Evolutionary conservation across 2,113 vertebrate genomes (phyloP), one percentile per base, ranked within the genome.

Genomic region (Equus przewalskii): DNA sequence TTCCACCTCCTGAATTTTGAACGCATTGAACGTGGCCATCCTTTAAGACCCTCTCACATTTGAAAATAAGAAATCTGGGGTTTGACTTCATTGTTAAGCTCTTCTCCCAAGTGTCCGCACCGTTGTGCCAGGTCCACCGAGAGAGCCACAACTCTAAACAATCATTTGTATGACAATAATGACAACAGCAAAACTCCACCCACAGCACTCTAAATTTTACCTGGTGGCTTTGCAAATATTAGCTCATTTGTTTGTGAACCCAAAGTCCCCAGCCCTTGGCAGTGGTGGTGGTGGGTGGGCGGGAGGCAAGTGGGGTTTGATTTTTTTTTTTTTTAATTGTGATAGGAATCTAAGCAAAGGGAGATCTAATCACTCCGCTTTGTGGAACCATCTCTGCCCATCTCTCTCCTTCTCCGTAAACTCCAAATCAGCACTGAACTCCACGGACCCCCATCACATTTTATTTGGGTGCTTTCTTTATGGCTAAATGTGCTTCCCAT

Each of bases 241-340:
- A 19, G 56, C 70, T 85, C 67, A 41, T 73, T 67, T 89, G 85
- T 92, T 96, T 98, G 93, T 98, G 95, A 98, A 96, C 95, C 78
- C 85, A 75, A 89, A 97, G 96, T 81, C 28, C 70, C 67, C 90
- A 90, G 82, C 89, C 41, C 84, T 91, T 72, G 70, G 96, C 7
- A 6, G 2, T 62, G 94, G 70, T 58, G 22, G 65, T 26, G 21
- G 5, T 12, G 15, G 62, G 28, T 58, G 72, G 49, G 44, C 7
- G 1, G 73, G 96, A 96, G 91, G 46, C 89, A 64, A 87, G 95
- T 94, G 84, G 21, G 36, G 21, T 58, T 97, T 96, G 78, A 97
- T 91, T 98, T 96, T 79, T 98, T 96, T 96, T 98, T 98, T 96
- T 96, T 72, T 9, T 1, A 82, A 97, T 10, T 6, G 18, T 46